Evolutionary conservation across 2,888 invertebrate genomes (phyloP).

Genomic region (Callyntrura sp.): DNA sequence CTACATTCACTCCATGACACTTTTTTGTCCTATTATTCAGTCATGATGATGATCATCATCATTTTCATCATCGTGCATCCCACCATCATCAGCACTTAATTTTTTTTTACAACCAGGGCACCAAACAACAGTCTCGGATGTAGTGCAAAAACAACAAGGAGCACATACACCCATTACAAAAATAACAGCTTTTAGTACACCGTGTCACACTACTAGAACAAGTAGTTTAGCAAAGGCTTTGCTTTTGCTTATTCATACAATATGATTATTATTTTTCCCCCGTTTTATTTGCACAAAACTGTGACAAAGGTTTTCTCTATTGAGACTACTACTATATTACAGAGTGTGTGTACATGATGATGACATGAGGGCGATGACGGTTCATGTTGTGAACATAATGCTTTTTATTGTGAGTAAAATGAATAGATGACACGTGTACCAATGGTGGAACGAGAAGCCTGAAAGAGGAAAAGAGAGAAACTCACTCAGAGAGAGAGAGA

Average conservation of each 20-base stretch:
- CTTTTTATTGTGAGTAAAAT: conserved; percentile 18
- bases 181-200: conserved; percentile 3
- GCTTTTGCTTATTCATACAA: not conserved
- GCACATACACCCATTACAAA: conserved; percentile 23
- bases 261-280: not conserved
- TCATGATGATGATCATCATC: not conserved
- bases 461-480: not conserved
- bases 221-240: not conserved
- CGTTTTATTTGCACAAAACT: not conserved
- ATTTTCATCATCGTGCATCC: not conserved
- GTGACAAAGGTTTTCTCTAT: too few relatives aligned
- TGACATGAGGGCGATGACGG: not conserved
- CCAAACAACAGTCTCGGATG: not conserved
- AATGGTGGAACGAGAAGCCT: conserved; percentile 6
- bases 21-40: not conserved
- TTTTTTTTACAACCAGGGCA: not conserved
- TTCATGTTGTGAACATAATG: conserved; percentile 4
- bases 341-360: not conserved
- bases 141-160: not conserved
- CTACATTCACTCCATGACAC: not conserved
- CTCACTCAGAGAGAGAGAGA: not conserved
- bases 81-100: conserved; percentile 20
- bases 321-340: not conserved
- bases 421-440: conserved; percentile 19
- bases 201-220: not conserved